phyloP scores from a whole-genome alignment of 1,140 invertebrate species.

The Drepana arcuata region DNA sequence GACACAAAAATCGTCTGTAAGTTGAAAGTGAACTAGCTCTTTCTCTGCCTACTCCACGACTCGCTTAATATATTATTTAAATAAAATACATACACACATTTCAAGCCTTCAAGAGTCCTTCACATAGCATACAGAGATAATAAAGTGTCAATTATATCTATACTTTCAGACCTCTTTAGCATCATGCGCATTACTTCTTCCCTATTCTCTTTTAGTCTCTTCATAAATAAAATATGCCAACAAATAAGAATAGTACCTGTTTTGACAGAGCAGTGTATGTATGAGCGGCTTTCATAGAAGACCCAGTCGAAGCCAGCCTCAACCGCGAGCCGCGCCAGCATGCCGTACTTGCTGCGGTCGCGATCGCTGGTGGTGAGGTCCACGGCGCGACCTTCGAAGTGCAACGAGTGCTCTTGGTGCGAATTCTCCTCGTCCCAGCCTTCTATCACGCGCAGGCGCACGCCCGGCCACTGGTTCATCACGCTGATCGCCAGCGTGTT shows the following conservation, averaged over 20 bases:
- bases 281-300: conserved; percentile 93
- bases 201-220: too few relatives aligned
- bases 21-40: too few relatives aligned
- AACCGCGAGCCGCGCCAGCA: conserved; percentile 95
- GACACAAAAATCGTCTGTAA: too few relatives aligned
- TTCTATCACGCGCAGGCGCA: conserved; percentile 92
- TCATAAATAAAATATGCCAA: background rate
- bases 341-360: conserved; percentile 93
- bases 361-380: conserved; percentile 96
- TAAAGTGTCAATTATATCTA: too few relatives aligned
- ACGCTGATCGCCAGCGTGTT: conserved; percentile 96
- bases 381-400: conserved; percentile 96
- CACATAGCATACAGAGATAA: too few relatives aligned
- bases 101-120: too few relatives aligned
- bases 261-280: conserved; percentile 98
- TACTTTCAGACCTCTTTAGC: too few relatives aligned
- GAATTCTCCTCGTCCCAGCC: conserved; percentile 93
- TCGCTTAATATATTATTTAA: too few relatives aligned
- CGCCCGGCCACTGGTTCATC: conserved; percentile 97
- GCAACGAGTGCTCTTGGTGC: conserved; percentile 87
- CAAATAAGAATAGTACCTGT: conserved; percentile 80
- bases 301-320: conserved; percentile 99
- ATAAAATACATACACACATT: too few relatives aligned
- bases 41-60: too few relatives aligned
- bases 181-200: too few relatives aligned